Evolutionary conservation across 2,888 invertebrate genomes (phyloP).

Genomic region (Trachelus stipa): DNA sequence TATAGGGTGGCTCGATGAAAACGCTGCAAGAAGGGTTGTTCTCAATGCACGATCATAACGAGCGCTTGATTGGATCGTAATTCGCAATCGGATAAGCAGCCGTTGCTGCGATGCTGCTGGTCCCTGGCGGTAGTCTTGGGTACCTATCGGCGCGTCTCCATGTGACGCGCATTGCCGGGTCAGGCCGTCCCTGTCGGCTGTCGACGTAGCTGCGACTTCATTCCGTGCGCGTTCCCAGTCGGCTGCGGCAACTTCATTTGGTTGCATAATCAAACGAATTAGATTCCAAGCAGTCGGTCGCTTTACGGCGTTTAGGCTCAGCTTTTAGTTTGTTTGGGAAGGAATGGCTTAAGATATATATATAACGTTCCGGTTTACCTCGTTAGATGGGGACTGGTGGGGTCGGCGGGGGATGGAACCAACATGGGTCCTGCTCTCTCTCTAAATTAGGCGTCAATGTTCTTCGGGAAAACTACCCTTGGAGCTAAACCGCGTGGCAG

Average conservation of each 20-base stretch:
- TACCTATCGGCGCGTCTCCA: too few species aligned
- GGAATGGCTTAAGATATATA: too few species aligned
- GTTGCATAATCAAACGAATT: constrained; percentile 3
- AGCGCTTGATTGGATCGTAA: too few species aligned
- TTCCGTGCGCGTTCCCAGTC: not conserved
- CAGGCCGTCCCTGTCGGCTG: not conserved
- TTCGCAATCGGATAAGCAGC: too few species aligned
- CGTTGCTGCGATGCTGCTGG: too few species aligned
- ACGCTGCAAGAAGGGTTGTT: too few species aligned
- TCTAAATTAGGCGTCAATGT: constrained; percentile 30
- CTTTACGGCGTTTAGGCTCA: not conserved
- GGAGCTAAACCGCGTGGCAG: constrained; percentile 5
- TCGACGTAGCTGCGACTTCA: not conserved
- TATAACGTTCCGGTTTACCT: too few species aligned
- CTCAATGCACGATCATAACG: too few species aligned
- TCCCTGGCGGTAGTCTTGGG: too few species aligned
- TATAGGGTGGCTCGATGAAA: too few species aligned
- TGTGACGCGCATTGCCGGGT: too few species aligned
- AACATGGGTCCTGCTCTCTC: constrained; percentile 17
- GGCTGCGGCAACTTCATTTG: not conserved
- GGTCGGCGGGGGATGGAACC: constrained; percentile 15
- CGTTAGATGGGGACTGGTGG: not conserved
- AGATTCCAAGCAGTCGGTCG: not conserved
- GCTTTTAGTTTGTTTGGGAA: not conserved
- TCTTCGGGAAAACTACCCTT: constrained; percentile 17